Evolutionary conservation across 2,797 vertebrate genomes (phyloP).

Genomic region (Peromyscus nudipes): DNA sequence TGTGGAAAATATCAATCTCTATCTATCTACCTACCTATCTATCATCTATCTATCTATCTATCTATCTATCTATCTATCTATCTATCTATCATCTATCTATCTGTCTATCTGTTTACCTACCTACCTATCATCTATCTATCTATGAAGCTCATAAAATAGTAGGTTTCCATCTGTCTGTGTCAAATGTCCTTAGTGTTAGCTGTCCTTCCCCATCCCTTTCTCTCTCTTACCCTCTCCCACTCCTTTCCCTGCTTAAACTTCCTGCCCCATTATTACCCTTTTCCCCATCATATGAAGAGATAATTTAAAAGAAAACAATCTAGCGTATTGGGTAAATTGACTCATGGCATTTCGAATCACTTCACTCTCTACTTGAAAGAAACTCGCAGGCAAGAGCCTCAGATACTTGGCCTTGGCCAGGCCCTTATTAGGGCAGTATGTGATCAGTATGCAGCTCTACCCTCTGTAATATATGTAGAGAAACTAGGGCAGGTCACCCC

Average conservation of each 20-base stretch:
- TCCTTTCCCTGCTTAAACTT: neutral
- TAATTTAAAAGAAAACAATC: slow-evolving; percentile 21
- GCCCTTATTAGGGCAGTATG: slow-evolving; percentile 1
- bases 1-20: neutral
- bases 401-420: neutral
- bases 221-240: neutral
- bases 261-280: neutral
- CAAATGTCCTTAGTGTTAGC: neutral
- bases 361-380: neutral
- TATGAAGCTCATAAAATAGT: neutral
- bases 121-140: neutral
- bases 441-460: neutral
- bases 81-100: no score
- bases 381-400: neutral
- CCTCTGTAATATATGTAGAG: slow-evolving; percentile 1
- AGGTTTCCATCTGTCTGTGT: neutral
- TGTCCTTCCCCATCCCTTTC: neutral
- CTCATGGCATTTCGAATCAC: neutral
- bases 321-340: neutral
- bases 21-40: neutral
- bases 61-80: no score
- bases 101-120: neutral
- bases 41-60: neutral
- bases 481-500: slow-evolving; percentile 27
- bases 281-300: neutral